Evolutionary conservation across 2,888 invertebrate species (phyloP), one percentile per base, ranked within the genome.

Genomic region (Aricia artaxerxes): DNA sequence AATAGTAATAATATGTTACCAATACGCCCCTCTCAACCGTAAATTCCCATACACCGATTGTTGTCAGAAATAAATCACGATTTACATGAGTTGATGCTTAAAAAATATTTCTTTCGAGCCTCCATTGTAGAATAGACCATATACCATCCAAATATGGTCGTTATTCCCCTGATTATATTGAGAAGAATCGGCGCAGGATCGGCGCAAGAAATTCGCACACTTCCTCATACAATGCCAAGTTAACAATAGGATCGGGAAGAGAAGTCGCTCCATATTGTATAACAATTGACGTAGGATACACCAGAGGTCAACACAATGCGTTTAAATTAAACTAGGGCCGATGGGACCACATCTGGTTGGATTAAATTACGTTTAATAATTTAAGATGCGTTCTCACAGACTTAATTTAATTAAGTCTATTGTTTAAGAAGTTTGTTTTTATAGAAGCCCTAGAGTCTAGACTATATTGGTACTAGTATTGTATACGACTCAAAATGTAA

Each of bases 11-110:
- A 77, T 79, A 64, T 78, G 60, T 81, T 79, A 81, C 79, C 80
- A 80, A 82, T 81, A 81, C 89, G 90, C 91, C 92, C 92, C 89
- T 92, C 84, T 85, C 85, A 85, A 88, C 86, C 86, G 84, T 91
- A 93, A 94, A 92, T 92, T 94, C 93, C 92, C 94, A 93, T 92
- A 92, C 89, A 86, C 85, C 87, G 86, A 91, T 92, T 91, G 92
- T 91, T 92, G 92, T 92, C 90, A 88, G 88, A 90, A 92, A 93
- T 94, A 93, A 93, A 93, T 93, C 92, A 94, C 86, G 85, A 89
- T 89, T 88, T 89, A 89, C 89, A 90, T 89, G 85, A 85, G 85
- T 80, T 80, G 7, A 44, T 35, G 9, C n/a, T 31, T 61, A 72
- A 60, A 79, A 78, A 81, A 76, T 64, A 73, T 79, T 79, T 6